Evolutionary conservation across 2,797 vertebrate species (phyloP).

Genomic region (Anisognathus igniventris): DNA sequence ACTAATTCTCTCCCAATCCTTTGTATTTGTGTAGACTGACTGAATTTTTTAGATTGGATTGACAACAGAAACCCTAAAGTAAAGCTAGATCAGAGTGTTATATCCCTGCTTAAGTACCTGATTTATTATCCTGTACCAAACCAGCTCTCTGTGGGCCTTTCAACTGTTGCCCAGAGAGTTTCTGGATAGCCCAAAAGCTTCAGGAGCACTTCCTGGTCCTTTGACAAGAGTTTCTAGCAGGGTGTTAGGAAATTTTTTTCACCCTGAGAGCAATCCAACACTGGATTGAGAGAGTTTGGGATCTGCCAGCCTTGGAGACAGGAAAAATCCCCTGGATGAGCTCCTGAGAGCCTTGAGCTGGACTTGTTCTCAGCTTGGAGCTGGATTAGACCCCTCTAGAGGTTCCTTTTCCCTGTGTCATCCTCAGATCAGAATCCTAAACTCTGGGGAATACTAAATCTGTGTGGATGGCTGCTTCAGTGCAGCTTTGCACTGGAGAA

Average conservation of each 20-base stretch:
- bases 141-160: background rate
- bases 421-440: background rate
- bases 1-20: constrained; percentile 2
- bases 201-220: background rate
- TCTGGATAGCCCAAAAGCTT: background rate
- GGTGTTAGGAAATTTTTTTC: background rate
- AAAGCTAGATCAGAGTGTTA: background rate
- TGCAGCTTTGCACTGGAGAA: background rate
- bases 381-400: background rate
- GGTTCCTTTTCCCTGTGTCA: background rate
- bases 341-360: background rate
- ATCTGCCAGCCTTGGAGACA: background rate
- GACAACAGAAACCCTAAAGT: background rate
- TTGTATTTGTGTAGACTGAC: background rate
- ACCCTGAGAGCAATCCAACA: background rate
- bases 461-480: background rate
- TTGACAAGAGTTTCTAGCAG: background rate
- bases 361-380: background rate
- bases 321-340: background rate
- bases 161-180: background rate
- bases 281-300: background rate
- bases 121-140: background rate
- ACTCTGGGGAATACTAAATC: background rate
- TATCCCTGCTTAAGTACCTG: background rate
- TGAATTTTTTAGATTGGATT: background rate